phyloP scores from a whole-genome alignment of 2,797 vertebrate species.

The Coranthus polyacanthus region DNA sequence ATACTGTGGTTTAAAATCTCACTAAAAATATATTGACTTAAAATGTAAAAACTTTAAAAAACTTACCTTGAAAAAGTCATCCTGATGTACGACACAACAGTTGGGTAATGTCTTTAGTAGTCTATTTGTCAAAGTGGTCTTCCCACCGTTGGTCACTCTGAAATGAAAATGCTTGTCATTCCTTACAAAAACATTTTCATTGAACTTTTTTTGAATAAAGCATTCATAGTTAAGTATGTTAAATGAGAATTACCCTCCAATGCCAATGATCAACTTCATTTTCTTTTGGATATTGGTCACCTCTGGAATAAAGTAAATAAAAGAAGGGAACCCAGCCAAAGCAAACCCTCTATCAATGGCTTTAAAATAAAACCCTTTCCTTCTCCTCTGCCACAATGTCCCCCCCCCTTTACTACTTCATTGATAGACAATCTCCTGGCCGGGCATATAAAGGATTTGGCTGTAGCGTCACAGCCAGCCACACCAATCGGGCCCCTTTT shows the following conservation, averaged over 20 bases:
- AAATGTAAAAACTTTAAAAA: conserved; percentile 2
- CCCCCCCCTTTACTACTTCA: conserved; percentile 86
- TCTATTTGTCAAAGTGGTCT: conserved; percentile 92
- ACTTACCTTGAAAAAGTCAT: conserved; percentile 97
- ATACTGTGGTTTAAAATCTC: conserved; percentile 27
- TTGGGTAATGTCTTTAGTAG: conserved; percentile 90
- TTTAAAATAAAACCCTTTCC: conserved; percentile 54
- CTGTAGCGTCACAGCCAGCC: conserved; percentile 56
- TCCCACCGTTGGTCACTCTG: conserved; percentile 97
- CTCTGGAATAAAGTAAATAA: conserved; percentile 78
- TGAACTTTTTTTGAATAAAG: neutral
- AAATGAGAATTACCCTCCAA: conserved; percentile 90
- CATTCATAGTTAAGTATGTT: neutral
- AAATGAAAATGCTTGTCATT: conserved; percentile 1
- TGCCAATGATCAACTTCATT: conserved; percentile 93
- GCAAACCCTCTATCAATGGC: conserved; percentile 50
- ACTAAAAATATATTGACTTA: conserved; percentile 1
- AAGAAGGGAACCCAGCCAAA: conserved; percentile 77
- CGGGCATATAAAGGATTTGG: conserved; percentile 81
- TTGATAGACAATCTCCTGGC: conserved; percentile 83
- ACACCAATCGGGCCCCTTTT: conserved; percentile 54
- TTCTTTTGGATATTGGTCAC: conserved; percentile 71
- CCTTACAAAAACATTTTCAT: conserved; percentile 3
- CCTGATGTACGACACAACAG: conserved; percentile 96
- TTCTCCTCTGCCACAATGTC: conserved; percentile 60